phyloP scores from a whole-genome alignment of 2,113 vertebrate species.

The Glaucomys volans region DNA sequence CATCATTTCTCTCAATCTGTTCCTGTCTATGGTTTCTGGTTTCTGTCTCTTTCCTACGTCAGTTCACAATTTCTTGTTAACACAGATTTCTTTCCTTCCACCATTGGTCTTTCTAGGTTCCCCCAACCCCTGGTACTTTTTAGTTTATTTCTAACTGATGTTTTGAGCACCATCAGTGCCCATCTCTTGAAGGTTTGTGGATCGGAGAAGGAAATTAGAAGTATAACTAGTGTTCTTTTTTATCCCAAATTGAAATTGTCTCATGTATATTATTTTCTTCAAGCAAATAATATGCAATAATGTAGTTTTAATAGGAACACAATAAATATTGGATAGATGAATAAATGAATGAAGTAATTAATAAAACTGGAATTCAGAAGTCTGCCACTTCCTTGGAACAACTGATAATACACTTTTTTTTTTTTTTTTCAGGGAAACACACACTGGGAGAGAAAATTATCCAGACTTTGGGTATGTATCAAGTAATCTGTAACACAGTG shows the following conservation, averaged over 20 bases:
- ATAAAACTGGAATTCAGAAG: not conserved
- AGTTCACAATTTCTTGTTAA: not conserved
- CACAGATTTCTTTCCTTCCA: not conserved
- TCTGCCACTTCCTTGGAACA: not conserved
- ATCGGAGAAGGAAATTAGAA: not conserved
- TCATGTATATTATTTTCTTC: not conserved
- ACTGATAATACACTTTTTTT: not conserved
- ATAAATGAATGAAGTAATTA: not conserved
- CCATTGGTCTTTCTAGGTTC: not conserved
- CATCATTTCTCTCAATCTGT: not conserved
- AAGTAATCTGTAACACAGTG: not conserved
- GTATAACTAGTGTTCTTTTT: not conserved
- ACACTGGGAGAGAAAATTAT: not conserved
- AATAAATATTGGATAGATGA: not conserved
- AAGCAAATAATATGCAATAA: not conserved
- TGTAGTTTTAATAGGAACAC: not conserved
- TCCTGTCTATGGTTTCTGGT: not conserved
- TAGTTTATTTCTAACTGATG: not conserved
- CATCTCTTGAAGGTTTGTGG: not conserved
- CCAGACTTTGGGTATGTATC: not conserved
- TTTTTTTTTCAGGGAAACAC: not conserved
- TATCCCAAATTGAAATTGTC: not conserved
- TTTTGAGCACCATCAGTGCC: not conserved
- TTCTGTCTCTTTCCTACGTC: not conserved
- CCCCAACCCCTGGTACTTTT: too few species aligned